Evolutionary conservation across 2,888 invertebrate species (phyloP).

Genomic region (Hipparchia sbordonii): DNA sequence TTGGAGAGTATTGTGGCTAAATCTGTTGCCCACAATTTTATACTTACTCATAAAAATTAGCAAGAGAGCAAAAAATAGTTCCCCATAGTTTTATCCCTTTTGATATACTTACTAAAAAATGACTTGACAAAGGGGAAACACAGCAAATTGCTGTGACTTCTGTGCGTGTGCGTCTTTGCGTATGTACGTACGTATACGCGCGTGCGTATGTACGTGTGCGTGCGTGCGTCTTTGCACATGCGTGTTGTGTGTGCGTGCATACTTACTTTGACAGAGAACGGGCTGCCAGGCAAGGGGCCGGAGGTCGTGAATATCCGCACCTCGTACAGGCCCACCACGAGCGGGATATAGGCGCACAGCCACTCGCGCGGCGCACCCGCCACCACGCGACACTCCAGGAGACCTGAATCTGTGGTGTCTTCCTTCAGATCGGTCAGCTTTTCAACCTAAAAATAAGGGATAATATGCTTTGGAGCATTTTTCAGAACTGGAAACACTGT

Average conservation of each 20-base stretch:
- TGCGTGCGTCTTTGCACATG: no score
- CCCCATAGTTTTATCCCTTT: no score
- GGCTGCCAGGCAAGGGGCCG: slow-evolving; percentile 88
- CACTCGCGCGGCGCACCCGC: slow-evolving; percentile 89
- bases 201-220: no score
- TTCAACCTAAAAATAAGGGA: slow-evolving; percentile 61
- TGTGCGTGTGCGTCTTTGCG: no score
- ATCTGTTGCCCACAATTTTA: no score
- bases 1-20: not conserved
- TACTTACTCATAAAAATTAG: no score
- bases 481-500: no score
- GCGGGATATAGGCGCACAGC: slow-evolving; percentile 94
- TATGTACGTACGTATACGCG: no score
- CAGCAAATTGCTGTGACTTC: no score
- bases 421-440: slow-evolving; percentile 70
- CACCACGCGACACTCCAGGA: slow-evolving; percentile 84
- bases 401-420: slow-evolving; percentile 63
- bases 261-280: slow-evolving; percentile 88
- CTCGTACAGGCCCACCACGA: slow-evolving; percentile 96
- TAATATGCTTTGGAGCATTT: not conserved
- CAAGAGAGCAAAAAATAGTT: no score
- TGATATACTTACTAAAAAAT: no score
- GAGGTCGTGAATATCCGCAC: slow-evolving; percentile 88
- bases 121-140: no score
- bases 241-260: not conserved